Evolutionary conservation across 2,113 vertebrate genomes (phyloP), one percentile per base, ranked within the genome.

Genomic region (Cisticola juncidis): DNA sequence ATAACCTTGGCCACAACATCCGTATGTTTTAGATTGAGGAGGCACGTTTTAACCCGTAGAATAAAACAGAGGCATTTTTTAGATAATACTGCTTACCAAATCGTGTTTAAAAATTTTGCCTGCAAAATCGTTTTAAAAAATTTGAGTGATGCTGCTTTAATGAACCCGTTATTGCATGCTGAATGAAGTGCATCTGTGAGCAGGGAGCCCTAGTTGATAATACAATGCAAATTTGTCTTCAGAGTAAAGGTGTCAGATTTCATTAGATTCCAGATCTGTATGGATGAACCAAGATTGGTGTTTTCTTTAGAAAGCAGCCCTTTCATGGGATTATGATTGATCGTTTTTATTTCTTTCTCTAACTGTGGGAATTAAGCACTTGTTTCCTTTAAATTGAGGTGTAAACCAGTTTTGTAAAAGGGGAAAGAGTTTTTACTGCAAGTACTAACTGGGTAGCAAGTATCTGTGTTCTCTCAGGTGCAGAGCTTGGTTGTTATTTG

Each of bases 251-350:
- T 96, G 97, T 97, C 94, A 16, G 58, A 91, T 98, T 97, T 96
- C 97, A 88, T 96, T 97, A 91, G 82, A 74, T 95, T 96, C 85
- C 90, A 90, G 86, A 86, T 94, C 94, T 93, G 66, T 95, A 54
- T 77, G 87, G 96, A 92, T 96, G 84, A 92, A 95, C 79, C 35
- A 83, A 92, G 94, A 83, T 40, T 88, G 92, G 78, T 62, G 14
- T 81, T 97, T 95, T 86, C 91, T 97, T 86, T 94, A 77, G 97
- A 97, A 95, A 97, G 91, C 82, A 77, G 72, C 80, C 53, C 66
- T 97, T 98, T 97, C 79, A 72, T 81, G 92, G 95, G 94, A 92
- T 95, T 97, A 85, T 92, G 86, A 97, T 89, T 92, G 78, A 96
- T 83, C 15, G 3, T 57, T 85, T 88, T 81, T 89, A 76, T 84